Conservation (phyloP, 2,888 invertebrate species). For the Spilosoma lubricipeda region DNA sequence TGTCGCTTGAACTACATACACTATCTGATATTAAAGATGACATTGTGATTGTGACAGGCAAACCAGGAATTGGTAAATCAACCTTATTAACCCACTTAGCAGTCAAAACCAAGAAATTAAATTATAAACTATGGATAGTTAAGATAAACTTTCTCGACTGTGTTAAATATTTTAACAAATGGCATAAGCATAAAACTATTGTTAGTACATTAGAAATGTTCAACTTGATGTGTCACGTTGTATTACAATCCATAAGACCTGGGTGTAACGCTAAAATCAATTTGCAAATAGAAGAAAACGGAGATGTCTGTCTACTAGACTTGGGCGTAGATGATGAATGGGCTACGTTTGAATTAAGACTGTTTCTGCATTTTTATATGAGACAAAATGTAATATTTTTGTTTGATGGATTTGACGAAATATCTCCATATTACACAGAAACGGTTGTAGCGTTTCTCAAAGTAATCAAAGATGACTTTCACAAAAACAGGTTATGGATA, state of each 20-base stretch:
- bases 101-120: constrained; percentile 17
- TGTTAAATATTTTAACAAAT: not conserved
- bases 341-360: constrained; percentile 10
- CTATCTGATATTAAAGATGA: constrained; percentile 8
- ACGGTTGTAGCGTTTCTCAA: constrained; percentile 12
- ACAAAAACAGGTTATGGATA: constrained; percentile 3
- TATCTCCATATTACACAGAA: constrained; percentile 24
- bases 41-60: constrained; percentile 14
- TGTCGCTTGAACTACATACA: not conserved
- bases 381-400: constrained; percentile 20
- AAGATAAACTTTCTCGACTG: constrained; percentile 20
- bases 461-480: constrained; percentile 1
- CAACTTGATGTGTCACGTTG: not conserved
- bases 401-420: constrained; percentile 35
- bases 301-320: not conserved
- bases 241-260: not conserved
- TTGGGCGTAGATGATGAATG: not conserved
- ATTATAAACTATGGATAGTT: constrained; percentile 25
- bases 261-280: not conserved
- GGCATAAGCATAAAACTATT: not conserved
- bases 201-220: not conserved
- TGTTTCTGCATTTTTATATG: constrained; percentile 24
- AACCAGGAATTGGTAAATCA: constrained; percentile 35
- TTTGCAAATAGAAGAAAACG: not conserved
- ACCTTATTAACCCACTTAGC: constrained; percentile 30